phyloP scores from a whole-genome alignment of 2,113 vertebrate genomes.

The Poicephalus gulielmi region DNA sequence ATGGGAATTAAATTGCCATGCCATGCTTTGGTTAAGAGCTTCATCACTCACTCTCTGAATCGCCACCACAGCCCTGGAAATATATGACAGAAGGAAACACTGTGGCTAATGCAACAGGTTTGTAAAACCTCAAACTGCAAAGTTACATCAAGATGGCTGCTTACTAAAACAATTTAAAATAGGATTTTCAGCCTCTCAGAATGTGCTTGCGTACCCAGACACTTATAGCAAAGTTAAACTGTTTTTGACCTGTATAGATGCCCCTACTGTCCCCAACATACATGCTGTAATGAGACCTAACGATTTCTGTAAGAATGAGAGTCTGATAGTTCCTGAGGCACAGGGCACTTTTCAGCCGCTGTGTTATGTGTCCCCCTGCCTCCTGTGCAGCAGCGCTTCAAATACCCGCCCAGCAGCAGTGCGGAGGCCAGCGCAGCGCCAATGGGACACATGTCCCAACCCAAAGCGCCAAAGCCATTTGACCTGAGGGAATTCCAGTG shows the following conservation, averaged over 20 bases:
- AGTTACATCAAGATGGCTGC: not conserved
- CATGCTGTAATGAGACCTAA: fast-evolving
- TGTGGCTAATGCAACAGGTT: not conserved
- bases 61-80: not conserved
- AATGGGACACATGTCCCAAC: fast-evolving
- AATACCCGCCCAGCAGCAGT: fast-evolving
- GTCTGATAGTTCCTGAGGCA: not conserved
- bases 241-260: not conserved
- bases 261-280: fast-evolving
- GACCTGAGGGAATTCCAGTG: fast-evolving
- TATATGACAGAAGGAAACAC: not conserved
- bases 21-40: not conserved
- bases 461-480: not conserved
- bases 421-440: fast-evolving
- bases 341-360: not conserved
- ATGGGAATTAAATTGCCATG: not conserved
- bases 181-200: not conserved
- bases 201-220: not conserved
- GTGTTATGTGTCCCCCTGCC: too few relatives aligned
- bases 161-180: not conserved
- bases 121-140: not conserved
- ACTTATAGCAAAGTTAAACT: not conserved
- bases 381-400: not conserved
- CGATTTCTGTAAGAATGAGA: not conserved
- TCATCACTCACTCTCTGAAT: not conserved